phyloP scores from a whole-genome alignment of 2,113 vertebrate genomes.

The Brachionichthys hirsutus region DNA sequence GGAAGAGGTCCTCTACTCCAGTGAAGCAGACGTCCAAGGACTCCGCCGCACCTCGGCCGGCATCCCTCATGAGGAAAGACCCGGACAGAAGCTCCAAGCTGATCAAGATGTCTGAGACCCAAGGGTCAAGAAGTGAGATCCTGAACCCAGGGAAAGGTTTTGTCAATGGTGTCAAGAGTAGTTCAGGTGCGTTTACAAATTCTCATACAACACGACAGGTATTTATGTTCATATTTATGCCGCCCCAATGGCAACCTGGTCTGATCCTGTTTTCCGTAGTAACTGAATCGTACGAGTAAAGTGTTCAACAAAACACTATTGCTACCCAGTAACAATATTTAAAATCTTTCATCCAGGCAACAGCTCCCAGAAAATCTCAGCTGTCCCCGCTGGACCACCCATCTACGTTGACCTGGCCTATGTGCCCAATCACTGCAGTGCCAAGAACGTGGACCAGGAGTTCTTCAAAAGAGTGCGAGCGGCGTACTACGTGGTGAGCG shows the following conservation, averaged over 20 bases:
- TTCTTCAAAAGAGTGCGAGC: conserved; percentile 95
- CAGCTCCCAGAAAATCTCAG: conserved; percentile 68
- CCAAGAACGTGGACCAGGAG: conserved; percentile 94
- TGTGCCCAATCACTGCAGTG: conserved; percentile 97
- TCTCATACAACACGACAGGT: neutral
- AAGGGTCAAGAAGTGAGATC: conserved; percentile 77
- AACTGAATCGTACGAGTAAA: no score
- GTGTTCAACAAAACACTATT: no score
- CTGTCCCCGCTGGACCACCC: conserved; percentile 79
- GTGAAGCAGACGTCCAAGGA: conserved; percentile 82
- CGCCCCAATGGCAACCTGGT: no score
- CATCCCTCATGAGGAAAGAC: conserved; percentile 81
- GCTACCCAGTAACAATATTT: neutral
- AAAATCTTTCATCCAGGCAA: conserved; percentile 48
- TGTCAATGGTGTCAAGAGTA: conserved; percentile 86
- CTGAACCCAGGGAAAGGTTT: conserved; percentile 81
- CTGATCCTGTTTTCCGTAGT: no score
- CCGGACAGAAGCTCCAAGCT: conserved; percentile 79
- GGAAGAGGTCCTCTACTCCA: conserved; percentile 86
- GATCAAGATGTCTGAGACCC: conserved; percentile 72
- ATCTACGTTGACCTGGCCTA: conserved; percentile 97
- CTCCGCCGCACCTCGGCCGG: conserved; percentile 78
- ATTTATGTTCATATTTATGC: neutral
- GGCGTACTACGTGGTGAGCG: conserved; percentile 93
- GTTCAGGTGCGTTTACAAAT: conserved; percentile 75